A percentile compares a stretch with the other conserved stretches of the same genome.
phyloP scores from a whole-genome alignment of 1,140 invertebrate genomes.

The Pseudoatta argentina region DNA sequence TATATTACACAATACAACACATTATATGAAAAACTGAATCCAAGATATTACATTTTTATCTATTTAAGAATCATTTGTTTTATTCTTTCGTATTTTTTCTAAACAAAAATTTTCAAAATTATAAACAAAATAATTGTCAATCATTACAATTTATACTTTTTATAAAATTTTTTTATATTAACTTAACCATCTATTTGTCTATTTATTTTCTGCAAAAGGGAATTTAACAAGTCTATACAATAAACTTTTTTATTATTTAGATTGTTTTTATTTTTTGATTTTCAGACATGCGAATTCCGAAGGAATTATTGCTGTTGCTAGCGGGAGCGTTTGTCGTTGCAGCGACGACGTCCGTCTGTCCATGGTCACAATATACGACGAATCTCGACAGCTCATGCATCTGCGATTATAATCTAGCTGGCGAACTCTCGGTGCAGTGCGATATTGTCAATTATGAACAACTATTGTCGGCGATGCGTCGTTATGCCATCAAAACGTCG shows the following conservation, averaged over 20 bases:
- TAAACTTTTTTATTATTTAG: not conserved
- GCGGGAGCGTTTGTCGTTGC: slow-evolving; percentile 61
- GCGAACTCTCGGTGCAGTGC: slow-evolving; percentile 95
- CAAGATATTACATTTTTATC: not conserved
- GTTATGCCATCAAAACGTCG: slow-evolving; percentile 88
- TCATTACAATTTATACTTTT: not conserved
- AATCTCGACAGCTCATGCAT: slow-evolving; percentile 95
- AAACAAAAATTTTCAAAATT: not conserved
- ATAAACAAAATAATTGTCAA: not conserved
- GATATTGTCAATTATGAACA: slow-evolving; percentile 93
- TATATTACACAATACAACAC: not conserved
- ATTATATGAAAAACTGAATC: not conserved
- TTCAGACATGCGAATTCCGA: slow-evolving; percentile 67
- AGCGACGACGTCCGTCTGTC: slow-evolving; percentile 90
- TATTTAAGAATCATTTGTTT: not conserved
- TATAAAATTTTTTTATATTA: not conserved
- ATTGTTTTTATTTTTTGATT: slow-evolving; percentile 5
- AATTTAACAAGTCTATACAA: not conserved
- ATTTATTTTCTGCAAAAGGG: not conserved
- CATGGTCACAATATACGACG: slow-evolving; percentile 91
- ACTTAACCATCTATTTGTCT: not conserved
- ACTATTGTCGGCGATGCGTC: slow-evolving; percentile 91
- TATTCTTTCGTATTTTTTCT: not conserved
- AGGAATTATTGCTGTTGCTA: slow-evolving; percentile 73
- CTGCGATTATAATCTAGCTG: slow-evolving; percentile 94